These are phyloP conservation scores for Limnephilus rhombicus DNA, from an alignment of 2,888 invertebrate genomes.

Conservation along the genomic window DNA sequence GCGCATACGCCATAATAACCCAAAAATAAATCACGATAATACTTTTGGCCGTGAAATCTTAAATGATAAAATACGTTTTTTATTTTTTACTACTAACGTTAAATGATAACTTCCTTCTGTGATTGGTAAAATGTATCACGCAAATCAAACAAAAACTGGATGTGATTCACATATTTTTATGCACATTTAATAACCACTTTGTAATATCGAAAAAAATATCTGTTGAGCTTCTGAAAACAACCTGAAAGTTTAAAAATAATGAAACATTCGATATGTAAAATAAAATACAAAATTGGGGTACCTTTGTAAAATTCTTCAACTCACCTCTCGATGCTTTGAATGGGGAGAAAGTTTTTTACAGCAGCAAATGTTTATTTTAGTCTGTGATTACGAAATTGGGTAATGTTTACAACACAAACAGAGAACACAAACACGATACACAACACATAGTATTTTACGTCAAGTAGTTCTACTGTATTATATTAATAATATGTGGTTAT, in stretches of 20 bases:
- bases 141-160: neutral
- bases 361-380: constrained; percentile 24
- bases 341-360: constrained; percentile 20
- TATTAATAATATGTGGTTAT: neutral
- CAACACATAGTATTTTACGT: constrained; percentile 31
- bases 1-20: no score
- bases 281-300: neutral
- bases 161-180: neutral
- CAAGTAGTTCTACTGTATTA: neutral
- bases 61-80: no score
- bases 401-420: constrained; percentile 47
- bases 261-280: neutral
- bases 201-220: neutral
- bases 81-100: no score
- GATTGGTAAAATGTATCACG: no score
- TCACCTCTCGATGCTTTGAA: neutral
- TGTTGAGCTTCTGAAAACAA: neutral
- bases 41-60: no score
- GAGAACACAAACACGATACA: constrained; percentile 40
- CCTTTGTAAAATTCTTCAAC: neutral
- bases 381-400: neutral
- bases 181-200: neutral
- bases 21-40: no score
- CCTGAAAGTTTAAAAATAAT: neutral
- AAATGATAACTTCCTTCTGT: no score